Percentiles rank a stretch among this genome's conserved stretches.
These are phyloP conservation scores for Monomorium pharaonis DNA, from an alignment of 1,140 invertebrate species.

Conservation along the genomic window DNA sequence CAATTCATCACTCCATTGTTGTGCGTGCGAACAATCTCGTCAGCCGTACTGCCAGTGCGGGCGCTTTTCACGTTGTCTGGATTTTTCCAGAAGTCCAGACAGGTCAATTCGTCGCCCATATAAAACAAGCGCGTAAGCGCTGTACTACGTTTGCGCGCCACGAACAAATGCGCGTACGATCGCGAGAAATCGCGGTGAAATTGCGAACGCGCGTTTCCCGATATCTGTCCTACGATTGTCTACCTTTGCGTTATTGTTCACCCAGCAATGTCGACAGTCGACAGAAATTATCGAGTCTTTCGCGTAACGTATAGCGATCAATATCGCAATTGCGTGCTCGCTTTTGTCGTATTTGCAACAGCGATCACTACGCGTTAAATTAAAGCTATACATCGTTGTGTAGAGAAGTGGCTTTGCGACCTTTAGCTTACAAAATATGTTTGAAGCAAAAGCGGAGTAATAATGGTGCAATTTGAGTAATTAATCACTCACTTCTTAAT, in stretches of 20 bases:
- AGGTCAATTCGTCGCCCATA: conserved; percentile 43
- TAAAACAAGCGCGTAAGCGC: conserved; percentile 13
- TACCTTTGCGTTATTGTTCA: conserved; percentile 38
- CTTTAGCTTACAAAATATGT: neutral
- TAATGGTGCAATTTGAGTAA: neutral
- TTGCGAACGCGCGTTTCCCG: neutral
- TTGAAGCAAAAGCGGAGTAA: neutral
- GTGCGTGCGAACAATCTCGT: conserved; percentile 48
- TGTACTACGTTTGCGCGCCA: neutral
- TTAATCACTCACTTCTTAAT: neutral
- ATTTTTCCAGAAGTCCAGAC: conserved; percentile 42
- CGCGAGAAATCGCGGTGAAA: conserved; percentile 27
- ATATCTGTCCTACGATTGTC: conserved; percentile 48
- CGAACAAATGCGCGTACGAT: conserved; percentile 26
- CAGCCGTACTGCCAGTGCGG: neutral
- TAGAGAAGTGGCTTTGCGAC: neutral
- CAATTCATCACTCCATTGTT: conserved; percentile 52
- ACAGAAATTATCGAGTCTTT: conserved; percentile 44
- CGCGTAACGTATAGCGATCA: conserved; percentile 27
- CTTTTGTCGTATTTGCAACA: neutral
- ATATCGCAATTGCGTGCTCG: conserved; percentile 7
- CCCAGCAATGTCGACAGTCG: neutral
- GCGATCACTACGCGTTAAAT: conserved; percentile 3
- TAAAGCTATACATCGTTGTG: neutral
- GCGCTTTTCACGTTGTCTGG: conserved; percentile 12